Conservation (phyloP, 2,888 invertebrate genomes). For the Euzetes globulus region DNA sequence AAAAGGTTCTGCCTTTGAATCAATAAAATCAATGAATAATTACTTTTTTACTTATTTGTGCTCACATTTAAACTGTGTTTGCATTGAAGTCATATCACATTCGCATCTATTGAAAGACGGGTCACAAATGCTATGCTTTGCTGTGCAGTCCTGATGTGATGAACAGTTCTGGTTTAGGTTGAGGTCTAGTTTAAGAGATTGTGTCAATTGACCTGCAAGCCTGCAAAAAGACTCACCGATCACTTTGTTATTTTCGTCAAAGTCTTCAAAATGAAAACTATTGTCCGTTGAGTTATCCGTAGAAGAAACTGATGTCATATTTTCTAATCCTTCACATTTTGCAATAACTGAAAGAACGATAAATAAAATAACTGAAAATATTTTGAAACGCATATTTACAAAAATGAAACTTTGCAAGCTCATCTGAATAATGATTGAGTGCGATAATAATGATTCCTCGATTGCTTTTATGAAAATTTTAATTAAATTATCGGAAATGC, state of each 20-base stretch:
- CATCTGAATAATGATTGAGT: not conserved
- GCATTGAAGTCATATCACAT: conserved; percentile 32
- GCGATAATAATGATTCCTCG: not conserved
- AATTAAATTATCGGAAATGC: conserved; percentile 17
- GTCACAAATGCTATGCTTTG: conserved; percentile 30
- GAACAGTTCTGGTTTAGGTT: conserved; percentile 27
- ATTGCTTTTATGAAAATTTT: not conserved
- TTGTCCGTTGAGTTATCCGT: not conserved
- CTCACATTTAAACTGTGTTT: conserved; percentile 26
- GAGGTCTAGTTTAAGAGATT: not conserved
- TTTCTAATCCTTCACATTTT: not conserved
- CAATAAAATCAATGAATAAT: not conserved
- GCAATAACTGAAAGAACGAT: not conserved
- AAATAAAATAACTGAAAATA: not conserved
- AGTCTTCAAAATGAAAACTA: not conserved
- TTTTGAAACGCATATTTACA: not conserved
- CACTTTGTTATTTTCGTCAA: not conserved
- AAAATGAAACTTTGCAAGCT: not conserved
- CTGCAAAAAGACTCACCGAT: not conserved
- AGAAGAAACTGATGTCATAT: not conserved
- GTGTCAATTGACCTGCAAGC: not conserved
- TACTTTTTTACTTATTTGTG: not conserved
- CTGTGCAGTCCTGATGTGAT: conserved; percentile 24
- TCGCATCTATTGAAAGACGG: conserved; percentile 27
- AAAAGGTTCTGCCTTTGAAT: conserved; percentile 10